Conservation (phyloP, 2,113 vertebrate species). For the Andinoacara biseriatus region DNA sequence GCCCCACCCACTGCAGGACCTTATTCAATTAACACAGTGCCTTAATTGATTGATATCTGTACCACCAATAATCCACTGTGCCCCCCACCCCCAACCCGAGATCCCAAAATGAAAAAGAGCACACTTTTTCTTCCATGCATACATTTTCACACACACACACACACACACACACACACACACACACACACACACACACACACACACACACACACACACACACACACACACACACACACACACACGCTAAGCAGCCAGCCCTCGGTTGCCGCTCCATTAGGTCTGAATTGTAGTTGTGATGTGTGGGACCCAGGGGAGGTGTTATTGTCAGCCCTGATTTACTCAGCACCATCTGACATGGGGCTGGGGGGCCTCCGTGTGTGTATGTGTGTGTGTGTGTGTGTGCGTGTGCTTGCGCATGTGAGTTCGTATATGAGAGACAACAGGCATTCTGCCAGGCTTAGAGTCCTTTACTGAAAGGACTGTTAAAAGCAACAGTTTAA, state of each 20-base stretch:
- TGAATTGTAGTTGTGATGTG: constrained; percentile 91
- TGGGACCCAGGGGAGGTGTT: constrained; percentile 89
- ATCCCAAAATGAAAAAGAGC: constrained; percentile 56
- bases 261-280: constrained; percentile 88
- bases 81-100: neutral
- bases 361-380: constrained; percentile 21
- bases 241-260: constrained; percentile 35
- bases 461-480: constrained; percentile 67
- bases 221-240: constrained; percentile 29
- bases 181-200: constrained; percentile 8
- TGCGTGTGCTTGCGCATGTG: constrained; percentile 17
- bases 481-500: constrained; percentile 73
- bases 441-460: constrained; percentile 52
- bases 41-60: constrained; percentile 74
- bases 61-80: constrained; percentile 45
- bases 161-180: constrained; percentile 29
- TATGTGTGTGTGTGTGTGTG: constrained; percentile 18
- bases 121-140: constrained; percentile 29
- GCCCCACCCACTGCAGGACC: constrained; percentile 25
- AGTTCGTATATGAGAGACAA: constrained; percentile 42
- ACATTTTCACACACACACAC: constrained; percentile 31
- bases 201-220: constrained; percentile 37
- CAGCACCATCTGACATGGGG: constrained; percentile 82
- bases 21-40: constrained; percentile 68
- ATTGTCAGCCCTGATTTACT: constrained; percentile 91